Evolutionary conservation across 1,140 invertebrate genomes (phyloP).

Genomic region (Pectinophora gossypiella): DNA sequence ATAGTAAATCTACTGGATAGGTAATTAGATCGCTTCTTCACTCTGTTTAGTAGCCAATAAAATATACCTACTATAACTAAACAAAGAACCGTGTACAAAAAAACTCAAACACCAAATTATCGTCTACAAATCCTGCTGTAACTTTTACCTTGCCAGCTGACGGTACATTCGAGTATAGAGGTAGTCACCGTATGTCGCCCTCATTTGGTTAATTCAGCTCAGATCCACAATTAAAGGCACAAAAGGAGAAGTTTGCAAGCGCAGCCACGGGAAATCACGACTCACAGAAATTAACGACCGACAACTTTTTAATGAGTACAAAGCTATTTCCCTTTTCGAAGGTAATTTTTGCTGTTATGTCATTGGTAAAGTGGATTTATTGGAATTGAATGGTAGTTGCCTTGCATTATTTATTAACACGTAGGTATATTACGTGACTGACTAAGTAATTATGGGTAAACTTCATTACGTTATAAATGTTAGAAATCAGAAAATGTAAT

Average conservation of each 20-base stretch:
- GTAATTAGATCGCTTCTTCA: not conserved
- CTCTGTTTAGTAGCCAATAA: not conserved
- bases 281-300: constrained; percentile 48
- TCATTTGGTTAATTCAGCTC: constrained; percentile 65
- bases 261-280: constrained; percentile 49
- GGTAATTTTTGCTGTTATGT: not conserved
- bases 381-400: too few species aligned
- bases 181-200: constrained; percentile 34
- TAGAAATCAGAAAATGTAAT: too few species aligned
- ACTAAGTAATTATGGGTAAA: too few species aligned
- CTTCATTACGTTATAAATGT: too few species aligned
- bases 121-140: not conserved
- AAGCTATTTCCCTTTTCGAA: not conserved
- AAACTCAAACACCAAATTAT: not conserved
- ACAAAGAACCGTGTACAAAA: not conserved
- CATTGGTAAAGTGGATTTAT: too few species aligned
- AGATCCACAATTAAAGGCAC: constrained; percentile 62
- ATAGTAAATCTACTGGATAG: too few species aligned
- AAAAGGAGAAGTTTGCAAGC: constrained; percentile 52
- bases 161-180: constrained; percentile 21
- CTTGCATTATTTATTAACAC: too few species aligned
- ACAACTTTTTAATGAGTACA: constrained; percentile 56
- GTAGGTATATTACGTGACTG: too few species aligned
- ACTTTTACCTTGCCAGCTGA: constrained; percentile 10
- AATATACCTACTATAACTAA: not conserved